Evolutionary conservation across 1,140 invertebrate species (phyloP).

Genomic region (Meloidogyne hapla): DNA sequence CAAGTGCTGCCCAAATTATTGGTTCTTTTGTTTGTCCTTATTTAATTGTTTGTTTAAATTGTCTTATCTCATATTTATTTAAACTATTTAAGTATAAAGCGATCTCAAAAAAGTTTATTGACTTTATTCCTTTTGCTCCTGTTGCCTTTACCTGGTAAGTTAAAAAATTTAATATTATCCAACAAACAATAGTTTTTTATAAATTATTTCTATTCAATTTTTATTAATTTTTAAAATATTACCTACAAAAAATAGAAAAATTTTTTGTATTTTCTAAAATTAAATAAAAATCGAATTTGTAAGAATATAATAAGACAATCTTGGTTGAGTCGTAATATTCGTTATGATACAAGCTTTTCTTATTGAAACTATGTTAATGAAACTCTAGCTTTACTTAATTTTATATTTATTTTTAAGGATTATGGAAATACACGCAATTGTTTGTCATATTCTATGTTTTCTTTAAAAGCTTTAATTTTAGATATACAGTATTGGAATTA

Average conservation of each 20-base stretch:
- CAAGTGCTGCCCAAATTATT: constrained; percentile 57
- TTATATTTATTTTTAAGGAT: constrained; percentile 24
- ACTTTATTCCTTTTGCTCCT: constrained; percentile 60
- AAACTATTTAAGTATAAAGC: constrained; percentile 49
- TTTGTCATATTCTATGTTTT: constrained; percentile 36
- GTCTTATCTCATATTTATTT: background rate
- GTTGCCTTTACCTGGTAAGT: constrained; percentile 55
- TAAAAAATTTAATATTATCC: no score
- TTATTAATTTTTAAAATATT: no score
- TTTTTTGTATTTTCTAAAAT: no score
- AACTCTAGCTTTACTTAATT: no score
- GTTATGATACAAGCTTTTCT: no score
- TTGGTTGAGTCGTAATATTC: no score
- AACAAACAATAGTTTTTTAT: no score
- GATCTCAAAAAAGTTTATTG: constrained; percentile 53
- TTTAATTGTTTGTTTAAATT: constrained; percentile 52
- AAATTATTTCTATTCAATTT: no score
- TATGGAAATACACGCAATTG: constrained; percentile 61
- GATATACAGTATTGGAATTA: constrained; percentile 48
- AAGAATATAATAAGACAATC: no score
- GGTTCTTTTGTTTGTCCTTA: constrained; percentile 62
- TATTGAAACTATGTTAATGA: no score
- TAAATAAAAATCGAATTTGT: no score
- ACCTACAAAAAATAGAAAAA: no score
- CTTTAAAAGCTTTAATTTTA: background rate